A percentile compares a stretch with the other conserved stretches of the same genome.
Evolutionary conservation across 1,140 invertebrate species (phyloP).

Genomic region (Drosophila teissieri): DNA sequence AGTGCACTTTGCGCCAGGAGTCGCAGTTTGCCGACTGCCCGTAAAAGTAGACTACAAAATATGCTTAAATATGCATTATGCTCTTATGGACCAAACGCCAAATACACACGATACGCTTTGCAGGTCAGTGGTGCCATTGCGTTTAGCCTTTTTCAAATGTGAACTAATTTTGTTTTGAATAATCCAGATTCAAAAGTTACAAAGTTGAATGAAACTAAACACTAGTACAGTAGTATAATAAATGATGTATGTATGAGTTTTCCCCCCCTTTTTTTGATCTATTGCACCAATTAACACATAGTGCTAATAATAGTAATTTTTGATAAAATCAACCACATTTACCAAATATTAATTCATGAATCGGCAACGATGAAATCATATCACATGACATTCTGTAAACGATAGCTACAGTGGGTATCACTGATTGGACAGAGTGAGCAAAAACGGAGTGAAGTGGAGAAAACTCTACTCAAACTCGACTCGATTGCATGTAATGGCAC

Average conservation of each 20-base stretch:
- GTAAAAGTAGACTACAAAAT: slow-evolving; percentile 78
- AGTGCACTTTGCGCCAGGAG: slow-evolving; percentile 61
- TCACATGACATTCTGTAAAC: neutral
- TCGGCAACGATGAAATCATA: neutral
- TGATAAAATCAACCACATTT: neutral
- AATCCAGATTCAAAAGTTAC: no score
- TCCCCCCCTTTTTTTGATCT: neutral
- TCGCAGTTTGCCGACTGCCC: slow-evolving; percentile 45
- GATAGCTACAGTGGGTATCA: slow-evolving; percentile 9
- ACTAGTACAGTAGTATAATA: no score
- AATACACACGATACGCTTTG: slow-evolving; percentile 21
- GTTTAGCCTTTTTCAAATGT: slow-evolving; percentile 1
- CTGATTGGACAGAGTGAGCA: slow-evolving; percentile 13
- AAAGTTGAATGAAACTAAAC: no score
- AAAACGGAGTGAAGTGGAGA: slow-evolving; percentile 9
- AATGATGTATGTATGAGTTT: no score
- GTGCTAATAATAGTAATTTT: no score
- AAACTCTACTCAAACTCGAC: slow-evolving; percentile 69
- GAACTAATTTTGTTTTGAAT: no score
- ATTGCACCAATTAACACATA: neutral
- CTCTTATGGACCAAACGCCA: slow-evolving; percentile 59
- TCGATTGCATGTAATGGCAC: slow-evolving; percentile 81
- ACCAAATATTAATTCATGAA: neutral
- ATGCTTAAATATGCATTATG: slow-evolving; percentile 83
- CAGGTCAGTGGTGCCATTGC: slow-evolving; percentile 16